Conservation (phyloP, 1,140 invertebrate species). For the Asobara japonica region DNA sequence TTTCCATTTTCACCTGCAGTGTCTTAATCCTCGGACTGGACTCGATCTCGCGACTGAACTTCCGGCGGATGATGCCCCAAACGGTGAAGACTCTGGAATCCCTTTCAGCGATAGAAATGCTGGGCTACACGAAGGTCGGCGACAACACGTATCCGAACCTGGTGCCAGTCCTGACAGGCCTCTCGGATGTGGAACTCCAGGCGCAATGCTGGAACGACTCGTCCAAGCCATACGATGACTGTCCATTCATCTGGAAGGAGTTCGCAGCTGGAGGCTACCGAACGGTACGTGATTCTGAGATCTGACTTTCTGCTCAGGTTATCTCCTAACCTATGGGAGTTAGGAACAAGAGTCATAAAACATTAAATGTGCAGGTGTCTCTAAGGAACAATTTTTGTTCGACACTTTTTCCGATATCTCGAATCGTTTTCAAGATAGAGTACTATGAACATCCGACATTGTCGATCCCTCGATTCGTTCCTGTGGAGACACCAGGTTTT, state of each 20-base stretch:
- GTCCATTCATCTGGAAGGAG: conserved; percentile 70
- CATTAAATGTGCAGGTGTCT: no score
- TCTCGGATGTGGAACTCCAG: conserved; percentile 71
- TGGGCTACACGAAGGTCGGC: conserved; percentile 84
- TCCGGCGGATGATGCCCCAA: conserved; percentile 82
- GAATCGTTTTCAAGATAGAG: no score
- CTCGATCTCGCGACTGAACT: conserved; percentile 85
- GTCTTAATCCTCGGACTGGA: conserved; percentile 88
- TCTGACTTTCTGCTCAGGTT: no score
- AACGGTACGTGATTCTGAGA: no score
- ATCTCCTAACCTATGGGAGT: no score
- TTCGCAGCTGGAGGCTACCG: conserved; percentile 66
- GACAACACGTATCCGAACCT: conserved; percentile 88
- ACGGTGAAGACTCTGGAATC: conserved; percentile 73
- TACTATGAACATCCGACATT: no score
- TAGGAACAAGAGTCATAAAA: no score
- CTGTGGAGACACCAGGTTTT: no score
- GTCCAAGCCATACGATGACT: conserved; percentile 69
- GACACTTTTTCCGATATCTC: no score
- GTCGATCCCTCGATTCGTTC: no score
- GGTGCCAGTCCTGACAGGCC: conserved; percentile 76
- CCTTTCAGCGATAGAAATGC: conserved; percentile 74
- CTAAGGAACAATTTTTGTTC: no score
- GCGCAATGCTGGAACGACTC: conserved; percentile 69
- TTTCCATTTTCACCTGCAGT: no score